phyloP scores from a whole-genome alignment of 1,140 invertebrate species.

The Tyrophagus putrescentiae region DNA sequence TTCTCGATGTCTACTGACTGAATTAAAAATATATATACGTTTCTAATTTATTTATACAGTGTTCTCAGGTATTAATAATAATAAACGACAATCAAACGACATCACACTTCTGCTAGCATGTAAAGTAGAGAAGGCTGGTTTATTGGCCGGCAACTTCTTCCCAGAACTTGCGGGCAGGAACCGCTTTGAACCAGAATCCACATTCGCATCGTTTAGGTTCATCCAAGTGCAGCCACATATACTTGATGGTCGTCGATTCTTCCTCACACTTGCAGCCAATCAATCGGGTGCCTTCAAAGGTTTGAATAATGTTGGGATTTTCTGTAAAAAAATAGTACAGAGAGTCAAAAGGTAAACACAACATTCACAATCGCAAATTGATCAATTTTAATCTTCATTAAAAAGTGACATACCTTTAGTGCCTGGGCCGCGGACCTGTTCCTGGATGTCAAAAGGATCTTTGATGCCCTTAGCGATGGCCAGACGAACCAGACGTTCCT shows the following conservation, averaged over 20 bases:
- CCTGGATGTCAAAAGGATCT: slow-evolving; percentile 75
- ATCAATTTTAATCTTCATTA: background rate
- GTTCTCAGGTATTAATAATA: too few species aligned
- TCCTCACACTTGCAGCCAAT: slow-evolving; percentile 94
- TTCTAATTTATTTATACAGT: background rate
- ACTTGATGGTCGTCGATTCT: slow-evolving; percentile 67
- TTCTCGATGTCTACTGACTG: too few species aligned
- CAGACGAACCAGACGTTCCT: slow-evolving; percentile 74
- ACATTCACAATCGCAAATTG: background rate
- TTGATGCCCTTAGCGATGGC: slow-evolving; percentile 67
- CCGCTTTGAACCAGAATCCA: slow-evolving; percentile 88
- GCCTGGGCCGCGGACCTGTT: slow-evolving; percentile 57
- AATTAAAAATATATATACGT: too few species aligned
- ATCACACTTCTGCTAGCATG: background rate
- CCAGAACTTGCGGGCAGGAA: slow-evolving; percentile 37
- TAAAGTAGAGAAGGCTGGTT: too few species aligned
- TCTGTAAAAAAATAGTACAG: slow-evolving; percentile 33
- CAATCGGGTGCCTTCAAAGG: slow-evolving; percentile 67
- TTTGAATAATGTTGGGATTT: slow-evolving; percentile 72
- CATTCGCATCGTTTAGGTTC: slow-evolving; percentile 78
- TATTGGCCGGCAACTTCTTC: slow-evolving; percentile 10
- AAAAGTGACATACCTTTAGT: slow-evolving; percentile 42
- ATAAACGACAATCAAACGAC: background rate
- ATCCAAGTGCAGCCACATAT: slow-evolving; percentile 84
- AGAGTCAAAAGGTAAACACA: background rate